phyloP scores from a whole-genome alignment of 1,140 invertebrate species.

The Hycleus phaleratus region DNA sequence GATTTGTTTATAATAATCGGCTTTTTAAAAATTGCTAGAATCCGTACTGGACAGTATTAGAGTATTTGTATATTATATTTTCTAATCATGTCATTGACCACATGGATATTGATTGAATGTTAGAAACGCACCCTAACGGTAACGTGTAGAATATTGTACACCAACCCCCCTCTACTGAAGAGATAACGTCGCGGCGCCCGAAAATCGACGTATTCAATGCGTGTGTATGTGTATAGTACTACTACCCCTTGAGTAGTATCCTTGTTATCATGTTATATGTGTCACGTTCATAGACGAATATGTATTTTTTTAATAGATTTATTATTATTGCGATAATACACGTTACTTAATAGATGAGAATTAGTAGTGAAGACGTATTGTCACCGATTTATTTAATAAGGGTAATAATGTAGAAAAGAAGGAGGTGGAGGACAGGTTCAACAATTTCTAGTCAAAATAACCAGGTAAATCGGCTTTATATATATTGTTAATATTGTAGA shows the following conservation, averaged over 20 bases:
- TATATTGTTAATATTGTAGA: too few relatives aligned
- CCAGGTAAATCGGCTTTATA: too few relatives aligned
- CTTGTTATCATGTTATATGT: conserved; percentile 9
- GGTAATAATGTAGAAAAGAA: background rate
- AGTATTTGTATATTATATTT: too few relatives aligned
- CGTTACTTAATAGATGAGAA: background rate
- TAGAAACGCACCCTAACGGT: conserved; percentile 15
- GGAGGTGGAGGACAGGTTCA: too few relatives aligned
- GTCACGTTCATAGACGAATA: background rate
- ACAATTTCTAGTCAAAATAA: too few relatives aligned
- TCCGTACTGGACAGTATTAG: too few relatives aligned
- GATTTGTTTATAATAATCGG: too few relatives aligned
- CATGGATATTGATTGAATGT: conserved; percentile 12
- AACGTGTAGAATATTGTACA: background rate
- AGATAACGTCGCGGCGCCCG: conserved; percentile 14
- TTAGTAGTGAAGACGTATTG: background rate
- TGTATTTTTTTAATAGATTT: conserved; percentile 1
- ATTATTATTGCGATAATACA: background rate
- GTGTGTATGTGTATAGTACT: conserved; percentile 1
- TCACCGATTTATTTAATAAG: background rate
- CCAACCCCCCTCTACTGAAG: background rate
- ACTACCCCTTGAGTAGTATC: conserved; percentile 9
- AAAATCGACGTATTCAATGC: conserved; percentile 17
- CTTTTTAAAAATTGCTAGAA: too few relatives aligned
- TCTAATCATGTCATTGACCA: conserved; percentile 14